phyloP scores from a whole-genome alignment of 2,888 invertebrate genomes.

The Limenitis camilla region DNA sequence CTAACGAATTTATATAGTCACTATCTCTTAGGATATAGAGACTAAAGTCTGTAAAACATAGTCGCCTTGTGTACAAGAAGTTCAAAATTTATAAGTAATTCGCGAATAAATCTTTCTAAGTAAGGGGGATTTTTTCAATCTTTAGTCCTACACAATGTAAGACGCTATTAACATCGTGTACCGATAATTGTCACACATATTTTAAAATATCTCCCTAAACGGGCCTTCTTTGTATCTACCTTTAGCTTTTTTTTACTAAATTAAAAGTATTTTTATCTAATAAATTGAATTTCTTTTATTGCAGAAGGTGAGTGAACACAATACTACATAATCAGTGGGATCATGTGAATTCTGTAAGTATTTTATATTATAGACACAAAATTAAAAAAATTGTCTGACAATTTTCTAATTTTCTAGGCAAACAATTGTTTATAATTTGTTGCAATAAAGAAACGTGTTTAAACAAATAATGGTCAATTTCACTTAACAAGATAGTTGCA shows the following conservation, averaged over 20 bases:
- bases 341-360: too few species aligned
- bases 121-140: constrained; percentile 57
- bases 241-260: constrained; percentile 33
- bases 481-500: constrained; percentile 4
- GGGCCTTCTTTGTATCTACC: constrained; percentile 31
- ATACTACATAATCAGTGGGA: constrained; percentile 6
- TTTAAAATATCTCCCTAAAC: constrained; percentile 59
- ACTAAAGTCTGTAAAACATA: neutral
- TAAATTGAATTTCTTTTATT: constrained; percentile 49
- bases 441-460: neutral
- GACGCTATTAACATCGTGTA: constrained; percentile 72
- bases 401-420: neutral
- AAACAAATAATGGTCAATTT: constrained; percentile 13
- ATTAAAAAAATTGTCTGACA: neutral
- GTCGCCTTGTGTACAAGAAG: constrained; percentile 21
- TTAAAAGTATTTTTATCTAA: constrained; percentile 33
- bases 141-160: constrained; percentile 55
- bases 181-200: constrained; percentile 75
- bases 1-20: constrained; percentile 1
- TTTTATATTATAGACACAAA: too few species aligned
- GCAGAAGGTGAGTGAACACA: constrained; percentile 64
- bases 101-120: constrained; percentile 69
- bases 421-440: neutral
- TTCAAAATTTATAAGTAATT: constrained; percentile 71
- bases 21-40: constrained; percentile 2